These are phyloP conservation scores for Drosophila elegans DNA, from an alignment of 1,140 invertebrate genomes.

Conservation along the genomic window DNA sequence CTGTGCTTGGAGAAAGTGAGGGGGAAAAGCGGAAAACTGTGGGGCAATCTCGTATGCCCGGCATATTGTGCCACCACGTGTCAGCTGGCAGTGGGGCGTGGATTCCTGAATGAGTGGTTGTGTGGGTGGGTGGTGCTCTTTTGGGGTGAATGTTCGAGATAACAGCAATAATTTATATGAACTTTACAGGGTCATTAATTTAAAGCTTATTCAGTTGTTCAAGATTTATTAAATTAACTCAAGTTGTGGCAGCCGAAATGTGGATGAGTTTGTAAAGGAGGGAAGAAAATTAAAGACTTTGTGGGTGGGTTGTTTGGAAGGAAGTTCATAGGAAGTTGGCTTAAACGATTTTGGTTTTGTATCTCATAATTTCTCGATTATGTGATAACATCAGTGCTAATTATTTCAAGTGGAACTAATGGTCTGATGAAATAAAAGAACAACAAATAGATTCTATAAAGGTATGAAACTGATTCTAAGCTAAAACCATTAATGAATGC, in stretches of 20 bases:
- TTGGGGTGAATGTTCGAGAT: slow-evolving; percentile 52
- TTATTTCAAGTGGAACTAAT: not conserved
- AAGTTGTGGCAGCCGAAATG: slow-evolving; percentile 69
- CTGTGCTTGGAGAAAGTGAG: not conserved
- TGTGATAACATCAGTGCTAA: slow-evolving; percentile 12
- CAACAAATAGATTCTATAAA: too few relatives aligned
- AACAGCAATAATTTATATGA: slow-evolving; percentile 83
- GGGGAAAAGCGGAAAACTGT: slow-evolving; percentile 9
- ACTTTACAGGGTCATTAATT: slow-evolving; percentile 85
- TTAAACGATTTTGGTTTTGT: slow-evolving; percentile 29
- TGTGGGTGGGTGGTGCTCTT: not conserved
- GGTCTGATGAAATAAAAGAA: not conserved
- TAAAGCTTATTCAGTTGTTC: slow-evolving; percentile 85
- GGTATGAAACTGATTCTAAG: too few relatives aligned
- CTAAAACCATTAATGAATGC: too few relatives aligned
- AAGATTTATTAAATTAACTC: slow-evolving; percentile 85
- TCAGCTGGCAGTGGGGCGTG: slow-evolving; percentile 52
- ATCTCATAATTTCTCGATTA: slow-evolving; percentile 16
- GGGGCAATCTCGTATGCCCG: slow-evolving; percentile 49
- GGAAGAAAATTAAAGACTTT: slow-evolving; percentile 1
- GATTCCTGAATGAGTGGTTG: not conserved
- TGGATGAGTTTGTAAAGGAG: not conserved
- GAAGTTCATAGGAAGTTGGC: slow-evolving; percentile 27
- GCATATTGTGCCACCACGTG: slow-evolving; percentile 65
- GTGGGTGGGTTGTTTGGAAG: slow-evolving; percentile 3